A percentile compares a stretch with the other conserved stretches of the same genome.
phyloP scores from a whole-genome alignment of 2,113 vertebrate genomes.

The Spilogale gracilis region DNA sequence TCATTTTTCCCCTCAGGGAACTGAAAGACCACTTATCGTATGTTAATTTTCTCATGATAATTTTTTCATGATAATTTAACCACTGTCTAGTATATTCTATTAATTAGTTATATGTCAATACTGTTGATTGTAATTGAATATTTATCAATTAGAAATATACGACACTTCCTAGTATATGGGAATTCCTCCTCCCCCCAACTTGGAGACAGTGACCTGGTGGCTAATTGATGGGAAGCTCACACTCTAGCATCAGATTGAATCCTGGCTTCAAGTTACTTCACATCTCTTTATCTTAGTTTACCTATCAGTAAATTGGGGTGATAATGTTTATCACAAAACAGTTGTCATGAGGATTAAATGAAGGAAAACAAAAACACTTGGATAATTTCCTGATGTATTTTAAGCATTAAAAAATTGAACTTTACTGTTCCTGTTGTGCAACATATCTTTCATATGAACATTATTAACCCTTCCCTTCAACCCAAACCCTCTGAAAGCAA shows the following conservation, averaged over 20 bases:
- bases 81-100: background rate
- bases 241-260: background rate
- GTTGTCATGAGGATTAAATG: constrained; percentile 14
- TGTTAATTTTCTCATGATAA: background rate
- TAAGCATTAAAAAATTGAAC: background rate
- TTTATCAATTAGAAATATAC: background rate
- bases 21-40: background rate
- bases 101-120: background rate
- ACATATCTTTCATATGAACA: background rate
- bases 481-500: background rate
- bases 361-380: background rate
- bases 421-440: background rate
- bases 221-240: background rate
- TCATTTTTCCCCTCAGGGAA: background rate
- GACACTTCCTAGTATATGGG: background rate
- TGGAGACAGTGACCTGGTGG: background rate
- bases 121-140: background rate
- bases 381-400: background rate
- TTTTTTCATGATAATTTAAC: background rate
- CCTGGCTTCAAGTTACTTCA: background rate
- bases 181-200: background rate
- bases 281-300: background rate
- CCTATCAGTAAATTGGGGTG: background rate
- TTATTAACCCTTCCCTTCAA: background rate
- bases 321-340: background rate